Conservation (phyloP, 2,797 vertebrate species). For the Zonotrichia albicollis region DNA sequence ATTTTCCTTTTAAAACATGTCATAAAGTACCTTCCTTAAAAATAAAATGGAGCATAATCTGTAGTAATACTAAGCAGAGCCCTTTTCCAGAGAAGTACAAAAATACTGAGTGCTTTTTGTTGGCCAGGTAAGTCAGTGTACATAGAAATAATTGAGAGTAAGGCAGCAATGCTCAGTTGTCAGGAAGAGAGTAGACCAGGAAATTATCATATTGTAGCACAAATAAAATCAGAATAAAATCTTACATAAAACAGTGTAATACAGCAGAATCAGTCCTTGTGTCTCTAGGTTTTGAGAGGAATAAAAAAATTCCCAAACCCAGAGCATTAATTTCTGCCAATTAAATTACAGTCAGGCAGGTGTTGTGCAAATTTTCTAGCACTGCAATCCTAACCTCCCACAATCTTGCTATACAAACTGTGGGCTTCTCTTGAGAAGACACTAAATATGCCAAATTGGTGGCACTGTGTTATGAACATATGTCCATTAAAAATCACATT, state of each 20-base stretch:
- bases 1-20: background rate
- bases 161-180: background rate
- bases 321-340: slow-evolving; percentile 63
- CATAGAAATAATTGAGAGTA: background rate
- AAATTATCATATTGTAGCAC: background rate
- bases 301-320: slow-evolving; percentile 3
- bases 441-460: slow-evolving; percentile 68
- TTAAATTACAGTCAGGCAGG: slow-evolving; percentile 66
- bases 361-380: slow-evolving; percentile 67
- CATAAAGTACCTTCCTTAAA: background rate
- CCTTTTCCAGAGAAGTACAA: background rate
- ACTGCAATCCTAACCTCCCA: slow-evolving; percentile 70
- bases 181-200: background rate
- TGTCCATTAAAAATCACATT: slow-evolving; percentile 69
- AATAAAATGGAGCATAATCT: background rate
- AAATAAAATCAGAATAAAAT: background rate
- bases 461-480: slow-evolving; percentile 64
- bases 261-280: background rate
- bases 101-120: background rate
- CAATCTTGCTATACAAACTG: slow-evolving; percentile 70
- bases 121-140: background rate
- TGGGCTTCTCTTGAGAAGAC: slow-evolving; percentile 68
- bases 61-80: background rate
- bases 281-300: background rate
- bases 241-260: background rate